phyloP scores from a whole-genome alignment of 2,888 invertebrate species.

The Melitaea athalia region DNA sequence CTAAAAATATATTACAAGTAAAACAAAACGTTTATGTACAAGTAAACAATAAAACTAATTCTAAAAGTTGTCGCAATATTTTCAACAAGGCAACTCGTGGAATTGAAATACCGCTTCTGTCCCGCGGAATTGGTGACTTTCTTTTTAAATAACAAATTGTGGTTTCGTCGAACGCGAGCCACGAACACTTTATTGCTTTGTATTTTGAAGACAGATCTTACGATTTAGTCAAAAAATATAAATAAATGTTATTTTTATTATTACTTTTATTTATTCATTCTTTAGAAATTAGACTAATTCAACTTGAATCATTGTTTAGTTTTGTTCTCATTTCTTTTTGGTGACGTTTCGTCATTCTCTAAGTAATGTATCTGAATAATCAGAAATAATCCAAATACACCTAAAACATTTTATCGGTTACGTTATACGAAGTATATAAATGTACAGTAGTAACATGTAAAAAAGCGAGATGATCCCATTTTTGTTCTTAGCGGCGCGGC shows the following conservation, averaged over 20 bases:
- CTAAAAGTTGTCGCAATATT: conserved; percentile 1
- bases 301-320: too few relatives aligned
- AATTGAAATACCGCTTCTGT: conserved; percentile 11
- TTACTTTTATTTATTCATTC: neutral
- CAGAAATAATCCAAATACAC: too few relatives aligned
- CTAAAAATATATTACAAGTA: neutral
- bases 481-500: neutral
- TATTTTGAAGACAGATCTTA: conserved; percentile 5
- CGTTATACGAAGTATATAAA: too few relatives aligned
- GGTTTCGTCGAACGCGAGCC: neutral
- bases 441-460: too few relatives aligned
- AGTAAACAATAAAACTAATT: conserved; percentile 3
- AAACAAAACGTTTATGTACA: neutral
- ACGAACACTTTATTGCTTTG: conserved; percentile 3
- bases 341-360: too few relatives aligned
- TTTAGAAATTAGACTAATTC: too few relatives aligned
- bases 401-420: too few relatives aligned
- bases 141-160: conserved; percentile 15
- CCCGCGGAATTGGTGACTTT: conserved; percentile 6
- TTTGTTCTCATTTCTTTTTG: too few relatives aligned
- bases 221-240: too few relatives aligned
- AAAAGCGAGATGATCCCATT: too few relatives aligned
- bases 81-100: conserved; percentile 5
- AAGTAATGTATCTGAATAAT: too few relatives aligned
- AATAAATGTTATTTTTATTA: too few relatives aligned